These are phyloP conservation scores for Drosophila rufa DNA, from an alignment of 1,140 invertebrate genomes.

Conservation along the genomic window DNA sequence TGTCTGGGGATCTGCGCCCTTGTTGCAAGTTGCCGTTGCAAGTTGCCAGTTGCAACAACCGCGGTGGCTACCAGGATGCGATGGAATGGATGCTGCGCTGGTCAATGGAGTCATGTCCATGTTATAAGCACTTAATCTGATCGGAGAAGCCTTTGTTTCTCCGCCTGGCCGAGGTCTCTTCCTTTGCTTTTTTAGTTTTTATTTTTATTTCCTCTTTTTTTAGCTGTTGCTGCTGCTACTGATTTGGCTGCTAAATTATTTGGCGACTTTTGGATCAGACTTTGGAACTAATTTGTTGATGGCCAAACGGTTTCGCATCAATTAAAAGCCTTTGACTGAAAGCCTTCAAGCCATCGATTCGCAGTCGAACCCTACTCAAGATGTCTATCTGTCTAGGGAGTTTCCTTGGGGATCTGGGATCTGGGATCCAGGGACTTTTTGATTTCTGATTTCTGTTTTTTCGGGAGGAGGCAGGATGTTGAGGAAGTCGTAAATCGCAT, in stretches of 20 bases:
- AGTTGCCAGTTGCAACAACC: constrained; percentile 1
- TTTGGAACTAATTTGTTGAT: constrained; percentile 71
- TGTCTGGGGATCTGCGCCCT: constrained; percentile 33
- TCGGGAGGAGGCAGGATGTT: constrained; percentile 49
- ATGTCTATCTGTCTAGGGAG: constrained; percentile 71
- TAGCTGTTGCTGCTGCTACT: not conserved
- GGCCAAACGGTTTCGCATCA: constrained; percentile 55
- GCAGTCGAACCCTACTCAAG: constrained; percentile 70
- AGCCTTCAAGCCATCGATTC: constrained; percentile 57
- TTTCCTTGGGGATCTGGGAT: constrained; percentile 25
- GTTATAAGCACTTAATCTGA: constrained; percentile 83
- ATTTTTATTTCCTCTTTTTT: not conserved
- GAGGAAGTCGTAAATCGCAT: constrained; percentile 79
- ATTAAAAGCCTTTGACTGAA: constrained; percentile 79
- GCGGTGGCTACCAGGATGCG: constrained; percentile 33
- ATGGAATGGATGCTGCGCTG: constrained; percentile 40
- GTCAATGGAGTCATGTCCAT: constrained; percentile 83
- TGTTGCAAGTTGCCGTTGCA: not conserved
- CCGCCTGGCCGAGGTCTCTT: constrained; percentile 20
- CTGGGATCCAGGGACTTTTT: not conserved
- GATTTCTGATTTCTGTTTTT: constrained; percentile 31
- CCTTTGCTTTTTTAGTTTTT: constrained; percentile 21
- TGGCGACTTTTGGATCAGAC: constrained; percentile 57
- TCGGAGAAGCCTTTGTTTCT: constrained; percentile 70
- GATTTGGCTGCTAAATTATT: constrained; percentile 64